A percentile compares a stretch with the other conserved stretches of the same genome.
phyloP scores from a whole-genome alignment of 1,140 invertebrate genomes.

The Proales similis region DNA sequence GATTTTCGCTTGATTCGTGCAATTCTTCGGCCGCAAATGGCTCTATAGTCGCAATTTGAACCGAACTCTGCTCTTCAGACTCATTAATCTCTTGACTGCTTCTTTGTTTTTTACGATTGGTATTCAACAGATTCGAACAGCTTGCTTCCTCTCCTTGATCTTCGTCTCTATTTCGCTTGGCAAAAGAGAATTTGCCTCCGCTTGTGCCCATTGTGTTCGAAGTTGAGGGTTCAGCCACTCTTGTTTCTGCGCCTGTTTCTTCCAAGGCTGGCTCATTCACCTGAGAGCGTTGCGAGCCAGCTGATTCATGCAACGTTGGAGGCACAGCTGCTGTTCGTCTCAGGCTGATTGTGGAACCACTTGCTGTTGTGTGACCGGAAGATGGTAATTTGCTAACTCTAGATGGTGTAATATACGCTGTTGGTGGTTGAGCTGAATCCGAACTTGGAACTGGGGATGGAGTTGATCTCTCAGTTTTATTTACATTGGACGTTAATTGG shows the following conservation, averaged over 20 bases:
- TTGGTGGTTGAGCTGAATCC: slow-evolving; percentile 1
- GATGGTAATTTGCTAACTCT: slow-evolving; percentile 3
- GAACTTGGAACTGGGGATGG: neutral
- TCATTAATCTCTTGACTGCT: slow-evolving; percentile 10
- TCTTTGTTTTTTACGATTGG: slow-evolving; percentile 32
- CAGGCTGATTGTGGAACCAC: neutral
- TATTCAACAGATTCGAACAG: neutral
- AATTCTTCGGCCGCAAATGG: slow-evolving; percentile 11
- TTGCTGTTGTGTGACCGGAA: neutral
- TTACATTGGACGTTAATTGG: too few species aligned
- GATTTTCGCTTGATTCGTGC: too few species aligned
- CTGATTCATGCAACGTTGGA: too few species aligned
- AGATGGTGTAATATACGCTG: slow-evolving; percentile 31
- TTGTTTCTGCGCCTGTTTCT: neutral
- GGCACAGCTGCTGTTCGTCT: slow-evolving; percentile 29
- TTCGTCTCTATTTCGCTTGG: slow-evolving; percentile 22
- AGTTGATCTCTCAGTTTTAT: neutral
- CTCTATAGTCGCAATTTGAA: neutral
- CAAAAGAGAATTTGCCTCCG: neutral
- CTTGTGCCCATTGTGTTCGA: neutral
- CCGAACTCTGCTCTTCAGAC: neutral
- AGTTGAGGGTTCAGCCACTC: neutral
- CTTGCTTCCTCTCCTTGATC: slow-evolving; percentile 4
- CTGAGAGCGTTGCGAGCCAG: too few species aligned
- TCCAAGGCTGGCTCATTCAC: neutral